These are phyloP conservation scores for Graphium colonna DNA, from an alignment of 2,888 invertebrate species.

Conservation along the genomic window DNA sequence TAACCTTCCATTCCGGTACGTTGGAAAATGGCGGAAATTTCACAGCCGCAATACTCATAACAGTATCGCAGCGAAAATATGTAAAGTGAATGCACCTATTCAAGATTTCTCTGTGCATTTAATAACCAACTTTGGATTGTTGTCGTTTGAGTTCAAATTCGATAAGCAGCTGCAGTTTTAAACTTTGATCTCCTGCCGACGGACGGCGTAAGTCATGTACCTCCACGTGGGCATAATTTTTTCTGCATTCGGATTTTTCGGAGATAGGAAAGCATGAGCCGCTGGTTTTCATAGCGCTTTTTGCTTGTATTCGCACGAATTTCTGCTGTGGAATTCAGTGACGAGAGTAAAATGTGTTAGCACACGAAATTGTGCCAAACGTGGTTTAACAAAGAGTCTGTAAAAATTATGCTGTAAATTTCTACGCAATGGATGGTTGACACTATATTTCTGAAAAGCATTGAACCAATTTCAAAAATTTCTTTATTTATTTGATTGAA, in stretches of 20 bases:
- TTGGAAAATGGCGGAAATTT: slow-evolving; percentile 9
- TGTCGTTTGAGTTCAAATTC: slow-evolving; percentile 2
- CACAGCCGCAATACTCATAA: slow-evolving; percentile 8
- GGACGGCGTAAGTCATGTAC: slow-evolving; percentile 1
- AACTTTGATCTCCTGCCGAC: background rate
- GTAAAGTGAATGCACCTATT: slow-evolving; percentile 16
- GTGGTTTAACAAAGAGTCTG: too few species aligned
- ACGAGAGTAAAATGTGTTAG: too few species aligned
- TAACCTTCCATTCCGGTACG: slow-evolving; percentile 1
- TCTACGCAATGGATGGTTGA: background rate
- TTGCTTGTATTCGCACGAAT: background rate
- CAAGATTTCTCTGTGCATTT: background rate
- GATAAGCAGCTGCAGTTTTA: too few species aligned
- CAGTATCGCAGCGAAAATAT: slow-evolving; percentile 12
- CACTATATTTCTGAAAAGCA: background rate
- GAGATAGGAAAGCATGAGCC: background rate
- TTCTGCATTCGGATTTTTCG: slow-evolving; percentile 1
- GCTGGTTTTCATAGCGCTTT: background rate
- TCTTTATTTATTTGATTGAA: too few species aligned
- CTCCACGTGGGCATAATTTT: slow-evolving; percentile 2
- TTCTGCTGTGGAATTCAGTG: too few species aligned
- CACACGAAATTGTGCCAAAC: too few species aligned
- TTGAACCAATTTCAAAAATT: too few species aligned
- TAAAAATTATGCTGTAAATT: background rate
- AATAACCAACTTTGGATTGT: background rate